Evolutionary conservation across 2,888 invertebrate species (phyloP), one percentile per base, ranked within the genome.

Genomic region (Platycnemis pennipes): DNA sequence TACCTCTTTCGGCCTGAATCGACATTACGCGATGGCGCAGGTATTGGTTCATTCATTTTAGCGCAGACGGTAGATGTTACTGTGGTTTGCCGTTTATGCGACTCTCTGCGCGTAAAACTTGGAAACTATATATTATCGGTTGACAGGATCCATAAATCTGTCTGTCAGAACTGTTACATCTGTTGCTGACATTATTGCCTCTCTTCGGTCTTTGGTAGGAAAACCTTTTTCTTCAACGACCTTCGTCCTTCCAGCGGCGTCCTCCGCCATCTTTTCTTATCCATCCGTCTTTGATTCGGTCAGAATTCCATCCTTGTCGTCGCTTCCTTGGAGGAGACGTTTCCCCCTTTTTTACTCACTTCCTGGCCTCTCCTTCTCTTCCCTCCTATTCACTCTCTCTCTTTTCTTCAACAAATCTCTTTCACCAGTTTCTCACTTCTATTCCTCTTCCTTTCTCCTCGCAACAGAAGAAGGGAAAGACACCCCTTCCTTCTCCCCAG

Each of bases 211-310:
- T 77, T 77, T 26, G 13, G 11, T 77, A 11, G 37, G 31, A 77
- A 16, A 77, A 26, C 37, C 31, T 77, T 77, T 77, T 77, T 37
- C 69, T 69, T 22, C 69, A n/a, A 69, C 69, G 69, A 69, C 69
- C 69, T 69, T 69, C 13, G 37, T 77, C 37, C 77, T 37, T 8
- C 37, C 77, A 11, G 37, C 77, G 37, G 77, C 37, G 77, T 77
- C 37, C 37, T 77, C 37, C 77, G 77, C 77, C 37, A 77, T 77
- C 77, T 77, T 77, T 77, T 77, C 77, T 37, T n/a, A 77, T 77
- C 77, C 77, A 77, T 77, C 77, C 77, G 77, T 77, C 77, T 77
- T 77, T 77, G 77, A 77, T 37, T 77, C 37, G 77, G 77, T 77
- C 77, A 77, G 77, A 77, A 77, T 77, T 77, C 77, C 77, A 2